Percentiles rank a stretch among this genome's conserved stretches.
These are phyloP conservation scores for Manduca sexta DNA, from an alignment of 1,140 invertebrate genomes.

Conservation along the genomic window DNA sequence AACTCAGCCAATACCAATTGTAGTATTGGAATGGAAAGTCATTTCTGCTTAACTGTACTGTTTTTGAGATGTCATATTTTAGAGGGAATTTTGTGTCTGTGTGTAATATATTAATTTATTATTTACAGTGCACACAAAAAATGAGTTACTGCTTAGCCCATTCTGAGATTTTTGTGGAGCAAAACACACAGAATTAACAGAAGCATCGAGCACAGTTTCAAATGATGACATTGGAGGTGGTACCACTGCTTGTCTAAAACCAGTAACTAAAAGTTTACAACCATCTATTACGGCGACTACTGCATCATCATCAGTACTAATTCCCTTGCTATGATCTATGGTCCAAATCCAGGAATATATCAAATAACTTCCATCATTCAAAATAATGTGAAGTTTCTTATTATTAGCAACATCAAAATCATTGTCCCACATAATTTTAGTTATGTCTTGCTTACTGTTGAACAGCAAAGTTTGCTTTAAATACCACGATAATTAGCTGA, in stretches of 20 bases:
- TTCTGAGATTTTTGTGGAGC: slow-evolving; percentile 44
- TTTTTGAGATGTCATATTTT: slow-evolving; percentile 35
- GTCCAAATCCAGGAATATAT: slow-evolving; percentile 78
- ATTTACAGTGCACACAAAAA: slow-evolving; percentile 44
- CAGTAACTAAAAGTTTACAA: slow-evolving; percentile 80
- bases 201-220: slow-evolving; percentile 71
- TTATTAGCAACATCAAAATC: slow-evolving; percentile 66
- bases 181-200: slow-evolving; percentile 78
- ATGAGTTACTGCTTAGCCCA: slow-evolving; percentile 57
- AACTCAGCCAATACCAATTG: slow-evolving; percentile 54
- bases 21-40: slow-evolving; percentile 52
- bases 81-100: slow-evolving; percentile 48
- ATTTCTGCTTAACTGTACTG: slow-evolving; percentile 23
- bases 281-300: slow-evolving; percentile 87
- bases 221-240: slow-evolving; percentile 89
- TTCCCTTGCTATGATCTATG: slow-evolving; percentile 73
- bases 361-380: slow-evolving; percentile 72
- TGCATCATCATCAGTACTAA: slow-evolving; percentile 70
- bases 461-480: slow-evolving; percentile 83
- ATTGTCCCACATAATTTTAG: slow-evolving; percentile 79
- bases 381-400: slow-evolving; percentile 76
- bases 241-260: slow-evolving; percentile 81
- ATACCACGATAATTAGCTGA: slow-evolving; percentile 94
- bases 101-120: slow-evolving; percentile 44
- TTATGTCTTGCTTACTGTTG: slow-evolving; percentile 58